Evolutionary conservation across 1,140 invertebrate genomes (phyloP).

Genomic region (Drosophila arawakana): DNA sequence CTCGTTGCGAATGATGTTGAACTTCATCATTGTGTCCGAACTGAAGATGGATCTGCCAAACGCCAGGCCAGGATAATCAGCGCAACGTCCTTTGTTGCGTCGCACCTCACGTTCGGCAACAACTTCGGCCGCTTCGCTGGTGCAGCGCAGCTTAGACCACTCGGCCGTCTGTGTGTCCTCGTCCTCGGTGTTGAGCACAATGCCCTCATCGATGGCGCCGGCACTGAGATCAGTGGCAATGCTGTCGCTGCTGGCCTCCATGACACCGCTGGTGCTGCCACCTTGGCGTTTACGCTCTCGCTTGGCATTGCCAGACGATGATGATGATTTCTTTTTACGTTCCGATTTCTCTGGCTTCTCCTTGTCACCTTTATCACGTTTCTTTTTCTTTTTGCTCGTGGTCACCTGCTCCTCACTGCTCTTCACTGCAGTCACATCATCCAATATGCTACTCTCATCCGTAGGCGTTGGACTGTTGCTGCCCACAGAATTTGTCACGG

Average conservation of each 20-base stretch:
- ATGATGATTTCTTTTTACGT: slow-evolving; percentile 64
- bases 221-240: slow-evolving; percentile 84
- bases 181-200: slow-evolving; percentile 85
- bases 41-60: slow-evolving; percentile 96
- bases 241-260: slow-evolving; percentile 83
- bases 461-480: slow-evolving; percentile 83
- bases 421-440: slow-evolving; percentile 56
- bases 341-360: slow-evolving; percentile 72
- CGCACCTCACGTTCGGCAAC: slow-evolving; percentile 93
- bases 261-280: slow-evolving; percentile 28
- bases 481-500: slow-evolving; percentile 76
- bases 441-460: slow-evolving; percentile 79
- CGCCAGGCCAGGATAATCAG: slow-evolving; percentile 96
- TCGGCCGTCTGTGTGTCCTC: slow-evolving; percentile 91
- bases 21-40: slow-evolving; percentile 99
- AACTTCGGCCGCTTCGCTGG: slow-evolving; percentile 94
- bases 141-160: slow-evolving; percentile 92
- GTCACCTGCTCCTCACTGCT: slow-evolving; percentile 17
- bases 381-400: slow-evolving; percentile 67
- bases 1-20: slow-evolving; percentile 98
- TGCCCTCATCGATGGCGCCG: slow-evolving; percentile 84
- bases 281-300: slow-evolving; percentile 65
- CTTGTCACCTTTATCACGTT: slow-evolving; percentile 60
- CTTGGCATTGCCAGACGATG: slow-evolving; percentile 39
- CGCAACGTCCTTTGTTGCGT: slow-evolving; percentile 90